Percentiles rank a stretch among this genome's conserved stretches.
phyloP scores from a whole-genome alignment of 2,797 vertebrate species.

The Chelmon rostratus region DNA sequence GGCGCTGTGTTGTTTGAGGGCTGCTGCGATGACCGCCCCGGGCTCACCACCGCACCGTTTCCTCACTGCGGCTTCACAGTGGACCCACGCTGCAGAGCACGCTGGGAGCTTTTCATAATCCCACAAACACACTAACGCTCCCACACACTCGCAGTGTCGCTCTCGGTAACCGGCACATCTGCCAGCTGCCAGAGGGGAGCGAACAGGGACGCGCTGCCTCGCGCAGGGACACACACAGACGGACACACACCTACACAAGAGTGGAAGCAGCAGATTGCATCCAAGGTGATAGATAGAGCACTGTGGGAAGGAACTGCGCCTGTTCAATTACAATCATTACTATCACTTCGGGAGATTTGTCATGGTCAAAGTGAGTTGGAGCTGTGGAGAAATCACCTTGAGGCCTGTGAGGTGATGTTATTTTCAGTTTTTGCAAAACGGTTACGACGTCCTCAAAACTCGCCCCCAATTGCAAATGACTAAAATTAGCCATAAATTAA shows the following conservation, averaged over 20 bases:
- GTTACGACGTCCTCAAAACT: conserved; percentile 20
- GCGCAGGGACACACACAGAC: conserved; percentile 45
- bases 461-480: conserved; percentile 41
- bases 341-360: conserved; percentile 78
- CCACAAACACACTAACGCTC: conserved; percentile 54
- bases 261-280: conserved; percentile 75
- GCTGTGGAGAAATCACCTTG: conserved; percentile 71
- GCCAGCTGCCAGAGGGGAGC: conserved; percentile 74
- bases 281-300: conserved; percentile 80
- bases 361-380: conserved; percentile 73
- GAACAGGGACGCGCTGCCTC: conserved; percentile 49
- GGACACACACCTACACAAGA: conserved; percentile 7
- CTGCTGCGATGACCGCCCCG: conserved; percentile 55
- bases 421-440: conserved; percentile 32
- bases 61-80: conserved; percentile 33
- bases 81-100: conserved; percentile 51
- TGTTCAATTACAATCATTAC: conserved; percentile 83
- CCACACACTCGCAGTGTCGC: conserved; percentile 52
- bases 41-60: conserved; percentile 36
- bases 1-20: conserved; percentile 42
- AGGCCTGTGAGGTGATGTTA: conserved; percentile 51
- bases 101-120: conserved; percentile 70
- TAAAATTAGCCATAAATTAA: conserved; percentile 41
- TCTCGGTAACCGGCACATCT: conserved; percentile 73
- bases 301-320: conserved; percentile 71